Evolutionary conservation across 2,113 vertebrate genomes (phyloP), one percentile per base, ranked within the genome.

Genomic region (Atractosteus spatula): DNA sequence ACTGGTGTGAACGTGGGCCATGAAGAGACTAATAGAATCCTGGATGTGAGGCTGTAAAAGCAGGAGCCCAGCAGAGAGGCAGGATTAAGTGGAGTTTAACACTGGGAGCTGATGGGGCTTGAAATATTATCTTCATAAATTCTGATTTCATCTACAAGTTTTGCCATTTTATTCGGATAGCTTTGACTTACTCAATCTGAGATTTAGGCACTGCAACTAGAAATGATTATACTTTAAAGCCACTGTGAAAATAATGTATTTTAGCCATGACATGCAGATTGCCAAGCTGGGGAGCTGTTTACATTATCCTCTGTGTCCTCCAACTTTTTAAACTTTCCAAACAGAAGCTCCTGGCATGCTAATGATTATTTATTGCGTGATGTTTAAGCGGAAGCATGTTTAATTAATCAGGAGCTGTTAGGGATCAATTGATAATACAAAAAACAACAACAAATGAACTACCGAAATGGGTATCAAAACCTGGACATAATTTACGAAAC

Each of bases 391-490:
- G 62, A 92, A 91, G 85, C 78, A 79, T 81, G 81, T 86, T 89
- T 89, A 92, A 96, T 96, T 96, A 94, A 95, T 97, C 95, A 96
- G 84, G 81, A 81, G 86, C 85, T 91, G 91, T 88, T 93, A 92
- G 91, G 90, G 86, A 96, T 97, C 96, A 96, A 96, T 96, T 96
- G 94, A 93, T 93, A 92, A 87, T 90, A 94, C 29, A 95, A 94
- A 87, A 5, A 51, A 7, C 5, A 10, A 51, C 47, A 51, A 5
- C 94, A 95, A 95, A 97, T 94, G 91, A 94, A 91, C 87, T 90
- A 92, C 91, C 92, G 90, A 91, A 92, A 91, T 84, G 90, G 89
- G 85, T 87, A 88, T 88, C 90, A 93, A 51, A 94, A 94, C 87
- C 91, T 89, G 90, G 93, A 91, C 91, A 92, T 95, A 94, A 95